Evolutionary conservation across 1,140 invertebrate species (phyloP), one percentile per base, ranked within the genome.

Genomic region (Drosophila hydei): DNA sequence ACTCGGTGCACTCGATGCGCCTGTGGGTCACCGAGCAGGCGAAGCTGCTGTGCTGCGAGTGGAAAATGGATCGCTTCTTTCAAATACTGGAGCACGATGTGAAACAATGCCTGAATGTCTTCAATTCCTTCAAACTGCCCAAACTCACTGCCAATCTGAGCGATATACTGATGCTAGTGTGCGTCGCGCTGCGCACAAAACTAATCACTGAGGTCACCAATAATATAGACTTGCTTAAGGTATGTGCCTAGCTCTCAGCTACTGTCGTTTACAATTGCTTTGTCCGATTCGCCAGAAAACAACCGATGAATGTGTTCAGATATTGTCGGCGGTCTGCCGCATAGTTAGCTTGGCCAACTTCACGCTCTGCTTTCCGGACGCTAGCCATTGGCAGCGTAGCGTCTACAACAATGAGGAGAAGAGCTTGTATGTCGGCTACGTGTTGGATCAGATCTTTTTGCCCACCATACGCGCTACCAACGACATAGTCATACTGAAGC

Each of bases 151-250:
- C 91, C 56, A 92, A 93, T 70, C 78, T 92, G 55, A 89, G 88
- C 8, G 91, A 93, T 68, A 89, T 93, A 40, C 54, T 92, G 52
- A 93, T 95, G 30, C 92, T 94, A 55, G 94, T 95, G 2, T 96
- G 95, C 75, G 94, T 94, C 0, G 94, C 96, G 72, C 95, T 97
- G 94, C 93, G 95, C 79, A 94, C 94, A 18, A 96, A 96, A 90
- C 92, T 96, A 18, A 94, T 95, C 8, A 95, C 95, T 0, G 96
- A 96, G 93, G 94, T 96, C 6, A 94, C 94, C 80, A 93, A 92
- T 1, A 96, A 96, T 79, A 93, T 95, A 51, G 92, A 94, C 77
- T 94, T 96, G 90, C 92, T 96, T 18, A 95, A 95, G 93, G 95
- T 95, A 38, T 38, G n/a, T 19, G n/a, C n/a, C n/a, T n/a, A n/a